These are phyloP conservation scores for Polyommatus iphigenia DNA, from an alignment of 2,888 invertebrate species.

Conservation along the genomic window DNA sequence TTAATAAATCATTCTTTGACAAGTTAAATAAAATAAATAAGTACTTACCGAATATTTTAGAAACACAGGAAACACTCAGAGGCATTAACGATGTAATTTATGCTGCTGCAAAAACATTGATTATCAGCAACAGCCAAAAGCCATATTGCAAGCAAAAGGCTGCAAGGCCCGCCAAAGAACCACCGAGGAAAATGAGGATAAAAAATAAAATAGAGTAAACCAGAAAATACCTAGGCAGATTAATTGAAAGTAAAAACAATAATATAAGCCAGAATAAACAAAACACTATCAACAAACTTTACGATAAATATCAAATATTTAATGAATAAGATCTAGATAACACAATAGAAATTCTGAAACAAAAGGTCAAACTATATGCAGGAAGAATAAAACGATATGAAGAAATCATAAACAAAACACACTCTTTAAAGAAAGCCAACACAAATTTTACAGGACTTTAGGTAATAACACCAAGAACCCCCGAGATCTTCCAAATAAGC, in stretches of 20 bases:
- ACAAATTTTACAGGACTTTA: constrained; percentile 20
- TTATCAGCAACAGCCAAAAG: constrained; percentile 28
- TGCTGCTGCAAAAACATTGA: constrained; percentile 33
- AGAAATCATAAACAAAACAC: constrained; percentile 21
- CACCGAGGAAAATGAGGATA: constrained; percentile 24
- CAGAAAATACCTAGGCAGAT: constrained; percentile 8
- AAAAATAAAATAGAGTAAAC: not conserved
- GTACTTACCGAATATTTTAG: constrained; percentile 31
- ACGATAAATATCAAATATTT: constrained; percentile 23
- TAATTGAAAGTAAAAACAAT: too few relatives aligned
- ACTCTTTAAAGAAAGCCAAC: constrained; percentile 18
- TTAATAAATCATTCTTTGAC: constrained; percentile 23
- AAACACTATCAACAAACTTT: constrained; percentile 21
- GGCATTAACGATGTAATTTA: too few relatives aligned
- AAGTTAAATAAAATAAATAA: constrained; percentile 30
- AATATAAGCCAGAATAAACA: not conserved
- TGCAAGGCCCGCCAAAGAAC: constrained; percentile 15
- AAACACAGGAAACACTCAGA: not conserved
- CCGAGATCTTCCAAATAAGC: constrained; percentile 14
- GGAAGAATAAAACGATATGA: constrained; percentile 29
- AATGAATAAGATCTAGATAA: constrained; percentile 20
- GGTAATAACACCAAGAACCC: constrained; percentile 27
- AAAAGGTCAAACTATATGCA: constrained; percentile 27
- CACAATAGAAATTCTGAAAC: constrained; percentile 28
- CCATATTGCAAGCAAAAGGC: constrained; percentile 20